Conservation (phyloP, 2,113 vertebrate species). For the Tyto alba region DNA sequence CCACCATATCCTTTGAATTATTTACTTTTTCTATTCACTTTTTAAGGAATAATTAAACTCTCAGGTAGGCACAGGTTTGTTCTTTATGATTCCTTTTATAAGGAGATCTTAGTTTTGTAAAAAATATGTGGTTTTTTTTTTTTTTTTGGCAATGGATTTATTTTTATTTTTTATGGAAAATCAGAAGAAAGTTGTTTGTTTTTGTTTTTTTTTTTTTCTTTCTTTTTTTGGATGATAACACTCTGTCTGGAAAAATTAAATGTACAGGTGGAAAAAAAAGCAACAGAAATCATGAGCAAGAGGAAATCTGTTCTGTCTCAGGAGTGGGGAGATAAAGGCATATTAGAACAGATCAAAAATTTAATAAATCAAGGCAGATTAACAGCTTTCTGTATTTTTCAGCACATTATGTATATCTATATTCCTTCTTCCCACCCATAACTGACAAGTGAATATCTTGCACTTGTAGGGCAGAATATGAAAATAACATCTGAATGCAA, state of each 20-base stretch:
- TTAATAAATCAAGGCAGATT: not conserved
- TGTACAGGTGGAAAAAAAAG: not conserved
- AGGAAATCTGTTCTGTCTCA: not conserved
- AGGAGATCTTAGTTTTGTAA: not conserved
- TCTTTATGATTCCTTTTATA: not conserved
- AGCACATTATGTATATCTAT: not conserved
- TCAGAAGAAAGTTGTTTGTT: rapidly evolving
- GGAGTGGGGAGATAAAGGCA: not conserved
- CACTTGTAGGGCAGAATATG: not conserved
- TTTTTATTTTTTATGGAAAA: not conserved
- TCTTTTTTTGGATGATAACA: not conserved
- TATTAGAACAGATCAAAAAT: not conserved
- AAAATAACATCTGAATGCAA: not conserved
- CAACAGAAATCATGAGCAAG: not conserved
- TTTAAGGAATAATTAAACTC: not conserved
- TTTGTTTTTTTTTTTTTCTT: not conserved
- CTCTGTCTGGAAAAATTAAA: not conserved
- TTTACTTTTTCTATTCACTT: not conserved
- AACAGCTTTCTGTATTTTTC: not conserved
- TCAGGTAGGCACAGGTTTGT: not conserved
- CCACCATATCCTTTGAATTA: not conserved
- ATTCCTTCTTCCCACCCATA: not conserved
- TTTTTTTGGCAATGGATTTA: not conserved
- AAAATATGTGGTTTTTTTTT: not conserved
- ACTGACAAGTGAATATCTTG: not conserved